Evolutionary conservation across 2,797 vertebrate species (phyloP), one percentile per base, ranked within the genome.

Genomic region (Acropternis orthonyx): DNA sequence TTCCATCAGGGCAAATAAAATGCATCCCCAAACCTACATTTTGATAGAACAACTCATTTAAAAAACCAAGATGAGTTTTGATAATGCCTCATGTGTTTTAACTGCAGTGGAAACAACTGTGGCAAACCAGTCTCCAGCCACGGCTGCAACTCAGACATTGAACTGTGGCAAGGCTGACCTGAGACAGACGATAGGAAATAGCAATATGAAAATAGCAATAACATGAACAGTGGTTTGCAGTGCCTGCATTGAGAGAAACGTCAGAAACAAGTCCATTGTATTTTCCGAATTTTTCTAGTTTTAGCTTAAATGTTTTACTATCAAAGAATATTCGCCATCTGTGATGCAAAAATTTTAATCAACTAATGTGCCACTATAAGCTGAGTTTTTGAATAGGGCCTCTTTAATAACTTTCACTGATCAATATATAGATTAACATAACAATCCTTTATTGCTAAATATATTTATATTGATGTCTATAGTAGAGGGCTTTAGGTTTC

Each of bases 181-280:
- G 1, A 63, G 88, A 34, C 76, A 90, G 76, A 83, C 65, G 76
- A 85, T 13, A 81, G 37, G 63, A 83, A 89, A 84, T 0, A 59
- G 68, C 24, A 62, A 85, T 41, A 88, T 52, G 79, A 55, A 94
- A 95, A 95, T 37, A 96, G 69, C 28, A 92, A 41, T 56, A 92
- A 81, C 15, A 37, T 6, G 26, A 63, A 22, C 9, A 52, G 59
- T 62, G 79, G 58, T 72, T 93, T 72, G 32, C 55, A n/a, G 54
- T 17, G 26, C 54, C 82, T 77, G 43, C 3, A 4, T 7, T 6
- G 51, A 63, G 24, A 76, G 30, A 87, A 61, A 37, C 3, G 12
- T 22, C 39, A 88, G 59, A 49, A 86, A 61, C 23, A 48, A 36
- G 12, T 12, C 44, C 18, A 8, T 2, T 10, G 11, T 5, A 24